phyloP scores from a whole-genome alignment of 1,140 invertebrate genomes.

The Leptinotarsa texana region DNA sequence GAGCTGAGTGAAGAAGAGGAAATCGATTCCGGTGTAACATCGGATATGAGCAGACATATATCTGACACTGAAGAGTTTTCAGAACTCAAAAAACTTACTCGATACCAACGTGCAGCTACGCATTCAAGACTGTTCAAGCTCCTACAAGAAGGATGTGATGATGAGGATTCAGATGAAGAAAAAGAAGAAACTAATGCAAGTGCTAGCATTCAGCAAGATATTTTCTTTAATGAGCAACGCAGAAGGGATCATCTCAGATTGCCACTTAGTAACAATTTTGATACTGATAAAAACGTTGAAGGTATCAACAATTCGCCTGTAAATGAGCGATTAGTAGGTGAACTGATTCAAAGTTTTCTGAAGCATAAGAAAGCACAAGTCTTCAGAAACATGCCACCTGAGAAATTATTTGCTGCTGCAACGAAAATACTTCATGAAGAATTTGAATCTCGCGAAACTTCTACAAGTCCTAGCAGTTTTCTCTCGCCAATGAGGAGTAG shows the following conservation, averaged over 20 bases:
- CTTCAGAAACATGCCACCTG: constrained; percentile 60
- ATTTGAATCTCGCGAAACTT: constrained; percentile 55
- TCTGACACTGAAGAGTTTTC: constrained; percentile 67
- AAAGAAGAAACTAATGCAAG: constrained; percentile 42
- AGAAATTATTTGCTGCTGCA: constrained; percentile 62
- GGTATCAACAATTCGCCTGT: constrained; percentile 47
- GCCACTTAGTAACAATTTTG: constrained; percentile 35
- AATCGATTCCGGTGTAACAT: constrained; percentile 73
- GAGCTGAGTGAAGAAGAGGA: constrained; percentile 59
- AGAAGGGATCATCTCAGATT: constrained; percentile 54
- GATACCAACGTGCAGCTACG: constrained; percentile 71
- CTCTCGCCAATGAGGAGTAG: constrained; percentile 40
- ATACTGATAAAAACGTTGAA: constrained; percentile 39
- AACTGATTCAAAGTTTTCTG: constrained; percentile 62
- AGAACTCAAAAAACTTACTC: constrained; percentile 61
- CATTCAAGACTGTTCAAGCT: constrained; percentile 73
- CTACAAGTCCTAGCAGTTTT: constrained; percentile 46
- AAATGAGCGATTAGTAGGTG: constrained; percentile 62
- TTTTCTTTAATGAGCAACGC: constrained; percentile 37
- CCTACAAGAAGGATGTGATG: constrained; percentile 63
- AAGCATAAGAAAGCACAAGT: constrained; percentile 59
- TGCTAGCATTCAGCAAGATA: constrained; percentile 47
- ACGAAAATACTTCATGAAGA: constrained; percentile 60
- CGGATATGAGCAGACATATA: constrained; percentile 70
- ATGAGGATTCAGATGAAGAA: constrained; percentile 50